Percentiles rank a stretch among this genome's conserved stretches.
Evolutionary conservation across 2,113 vertebrate genomes (phyloP).

Genomic region (Sitta europaea): DNA sequence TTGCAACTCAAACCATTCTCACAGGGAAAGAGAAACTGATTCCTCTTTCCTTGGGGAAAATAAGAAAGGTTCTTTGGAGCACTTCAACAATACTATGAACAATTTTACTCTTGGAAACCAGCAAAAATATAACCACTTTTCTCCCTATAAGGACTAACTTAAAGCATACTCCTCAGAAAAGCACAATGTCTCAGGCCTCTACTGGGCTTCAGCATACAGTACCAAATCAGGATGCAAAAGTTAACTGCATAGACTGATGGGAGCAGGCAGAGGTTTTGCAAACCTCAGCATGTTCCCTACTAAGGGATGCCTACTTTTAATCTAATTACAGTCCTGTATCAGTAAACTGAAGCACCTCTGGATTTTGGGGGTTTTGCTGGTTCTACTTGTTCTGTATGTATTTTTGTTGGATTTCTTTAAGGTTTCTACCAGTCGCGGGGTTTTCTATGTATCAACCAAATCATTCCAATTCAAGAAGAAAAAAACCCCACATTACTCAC

Average conservation of each 20-base stretch:
- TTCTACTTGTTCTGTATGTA: not conserved
- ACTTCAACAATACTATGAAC: not conserved
- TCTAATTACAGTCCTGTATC: not conserved
- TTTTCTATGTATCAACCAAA: not conserved
- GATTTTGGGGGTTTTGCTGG: accelerated
- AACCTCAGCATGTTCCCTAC: not conserved
- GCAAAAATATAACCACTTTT: not conserved
- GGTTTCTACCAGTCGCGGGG: not conserved
- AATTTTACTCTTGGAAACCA: not conserved
- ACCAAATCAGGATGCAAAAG: not conserved
- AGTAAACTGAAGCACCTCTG: not conserved
- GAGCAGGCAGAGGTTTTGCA: not conserved
- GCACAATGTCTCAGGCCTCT: not conserved
- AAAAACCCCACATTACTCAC: not conserved
- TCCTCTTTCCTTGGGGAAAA: not conserved
- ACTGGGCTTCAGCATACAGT: not conserved
- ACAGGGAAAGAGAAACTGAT: not conserved
- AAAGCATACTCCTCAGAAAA: not conserved
- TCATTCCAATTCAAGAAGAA: not conserved
- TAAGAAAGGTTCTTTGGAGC: not conserved
- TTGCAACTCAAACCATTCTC: not conserved
- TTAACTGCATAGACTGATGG: not conserved
- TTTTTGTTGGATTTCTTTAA: not conserved
- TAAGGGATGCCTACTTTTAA: not conserved
- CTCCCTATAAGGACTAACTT: not conserved